Evolutionary conservation across 2,888 invertebrate species (phyloP), one percentile per base, ranked within the genome.

Genomic region (Sinotaia quadrata): DNA sequence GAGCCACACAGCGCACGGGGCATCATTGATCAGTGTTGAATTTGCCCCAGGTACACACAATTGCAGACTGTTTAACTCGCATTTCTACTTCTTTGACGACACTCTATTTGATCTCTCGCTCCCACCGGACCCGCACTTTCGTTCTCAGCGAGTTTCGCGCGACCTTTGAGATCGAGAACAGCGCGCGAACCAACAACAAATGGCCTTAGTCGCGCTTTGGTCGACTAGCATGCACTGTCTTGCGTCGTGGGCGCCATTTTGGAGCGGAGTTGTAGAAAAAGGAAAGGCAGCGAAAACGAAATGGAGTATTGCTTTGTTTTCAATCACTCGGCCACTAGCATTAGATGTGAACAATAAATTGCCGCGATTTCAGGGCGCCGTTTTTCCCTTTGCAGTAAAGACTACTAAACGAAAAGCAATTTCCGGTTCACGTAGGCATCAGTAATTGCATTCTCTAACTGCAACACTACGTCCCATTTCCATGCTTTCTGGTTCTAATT

Each of bases 241-340:
- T 47, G 47, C 47, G 47, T 24, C 47, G 21, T 47, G 47, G 47
- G 47, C 47, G 24, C 47, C 47, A 47, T 47, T 47, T 47, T 21
- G 47, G 24, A 47, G 24, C n/a, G 41, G 47, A 47, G 21, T 47
- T 47, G 47, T 47, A 21, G 47, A 47, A 47, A 47, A 21, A 21
- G 47, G 47, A 47, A 47, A 47, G 47, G 18, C 47, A 8, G 24
- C 21, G 47, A n/a, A 24, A 47, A 47, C 24, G 12, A 3, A 47
- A 47, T 47, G 21, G 8, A 47, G 47, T 47, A 21, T 47, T 47
- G 18, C 41, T 41, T 8, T 47, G 24, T 24, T 47, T 47, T 18
- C 7, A 18, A 8, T n/a, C 47, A 21, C 47, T 47, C 47, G 24
- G 24, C 47, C n/a, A 7, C 24, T 24, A 24, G 47, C 47, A 47